Evolutionary conservation across 2,797 vertebrate species (phyloP), one percentile per base, ranked within the genome.

Genomic region (Megalops cyprinoides): DNA sequence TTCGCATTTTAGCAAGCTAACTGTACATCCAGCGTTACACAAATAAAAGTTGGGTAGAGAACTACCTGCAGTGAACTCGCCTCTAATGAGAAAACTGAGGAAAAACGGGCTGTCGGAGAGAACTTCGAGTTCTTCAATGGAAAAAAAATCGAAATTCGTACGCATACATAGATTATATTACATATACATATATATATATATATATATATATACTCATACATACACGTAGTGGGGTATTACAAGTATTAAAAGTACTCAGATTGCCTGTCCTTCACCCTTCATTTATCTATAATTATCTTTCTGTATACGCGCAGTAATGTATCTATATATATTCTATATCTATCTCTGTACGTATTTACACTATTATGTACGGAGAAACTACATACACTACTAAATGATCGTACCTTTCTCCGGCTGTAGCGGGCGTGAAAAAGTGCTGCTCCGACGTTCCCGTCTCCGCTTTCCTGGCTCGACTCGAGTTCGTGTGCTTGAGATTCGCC

Each of bases 401-500:
- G 79, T 76, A 74, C 14, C 82, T 81, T 75, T 10, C 14, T 18
- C 62, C 23, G 39, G 42, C n/a, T 31, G 28, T 28, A 53, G 53
- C 76, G n/a, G 34, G 67, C 3, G 46, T 28, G 39, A 67, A 78
- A 62, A 78, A 78, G 31, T 69, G 23, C 42, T 78, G 34, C 44
- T 51, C 71, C 34, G 60, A 23, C 37, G n/a, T 25, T 34, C n/a
- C 79, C 80, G 7, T 55, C 31, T 58, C 28, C n/a, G 14, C 25
- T 8, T 78, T 56, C 28, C 51, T 8, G 49, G 20, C 37, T 79
- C 31, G 46, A 25, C 76, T 79, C 51, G 53, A 65, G 76, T 78
- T 58, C 31, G 69, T 37, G 51, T 37, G 65, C 76, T 49, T 15
- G 69, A 82, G 56, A 78, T 71, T 74, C 69, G 69, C 58, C 53